Evolutionary conservation across 2,888 invertebrate genomes (phyloP), one percentile per base, ranked within the genome.

Genomic region (Trimorus sp.): DNA sequence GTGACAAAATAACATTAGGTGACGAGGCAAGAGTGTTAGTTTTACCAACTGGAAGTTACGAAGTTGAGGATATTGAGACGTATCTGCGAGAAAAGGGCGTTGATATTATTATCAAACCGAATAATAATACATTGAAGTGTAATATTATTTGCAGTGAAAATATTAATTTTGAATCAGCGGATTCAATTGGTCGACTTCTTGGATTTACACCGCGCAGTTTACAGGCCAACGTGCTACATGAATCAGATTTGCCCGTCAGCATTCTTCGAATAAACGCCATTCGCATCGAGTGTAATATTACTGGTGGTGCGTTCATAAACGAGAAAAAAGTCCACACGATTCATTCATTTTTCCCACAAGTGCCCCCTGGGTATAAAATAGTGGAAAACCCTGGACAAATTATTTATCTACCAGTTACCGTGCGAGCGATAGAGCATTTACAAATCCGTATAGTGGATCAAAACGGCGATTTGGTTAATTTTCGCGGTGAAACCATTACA

Each of bases 321-420:
- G 51, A 60, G n/a, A 51, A 56, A 5, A 62, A 38, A 78, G 54
- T 66, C n/a, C 49, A 62, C 26, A 76, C 62, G 4, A 76, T 83
- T 9, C 54, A 78, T 53, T 66, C 76, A 62, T 80, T 80, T 36
- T 75, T 66, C 14, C 74, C 74, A 5, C 9, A n/a, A 15, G 53
- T 81, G n/a, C 56, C 60, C 8, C 69, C 89, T 15, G 90, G 90
- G 9, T 91, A 87, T 88, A 88, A 89, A 85, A 66, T 84, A 7
- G 84, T 88, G 65, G 90, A 90, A 79, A 85, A 85, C 14, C 90
- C 84, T 26, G 68, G 74, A 40, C 62, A 80, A 37, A 58, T 85
- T 60, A 85, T 85, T 74, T 85, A 86, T 65, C 58, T 85, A 15
- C 86, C 86, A 37, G 60, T 86, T 49, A 15, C 74, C 26, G 74